Conservation (phyloP, 2,113 vertebrate genomes). For the Lethenteron reissneri region DNA sequence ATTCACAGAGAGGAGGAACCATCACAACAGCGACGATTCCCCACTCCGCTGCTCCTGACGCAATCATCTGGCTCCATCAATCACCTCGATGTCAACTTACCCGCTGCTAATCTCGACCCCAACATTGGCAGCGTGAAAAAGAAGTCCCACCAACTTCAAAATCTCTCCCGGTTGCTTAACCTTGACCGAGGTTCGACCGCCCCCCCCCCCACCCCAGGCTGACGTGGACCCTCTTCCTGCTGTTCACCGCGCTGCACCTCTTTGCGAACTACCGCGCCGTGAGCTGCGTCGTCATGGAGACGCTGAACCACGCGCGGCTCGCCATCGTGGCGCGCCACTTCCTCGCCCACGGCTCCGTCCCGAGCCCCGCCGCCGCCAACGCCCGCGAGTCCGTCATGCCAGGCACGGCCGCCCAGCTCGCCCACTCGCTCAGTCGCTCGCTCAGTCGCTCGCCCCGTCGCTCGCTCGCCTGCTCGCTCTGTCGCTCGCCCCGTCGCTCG, state of each 20-base stretch:
- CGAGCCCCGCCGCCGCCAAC: constrained; percentile 32
- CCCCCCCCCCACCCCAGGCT: constrained; percentile 20
- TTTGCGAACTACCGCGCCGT: constrained; percentile 63
- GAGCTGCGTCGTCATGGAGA: constrained; percentile 53
- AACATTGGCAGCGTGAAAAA: too few relatives aligned
- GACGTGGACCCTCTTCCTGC: constrained; percentile 30
- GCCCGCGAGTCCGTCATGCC: constrained; percentile 38
- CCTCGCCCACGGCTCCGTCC: constrained; percentile 21
- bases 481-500: not conserved
- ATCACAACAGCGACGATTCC: too few relatives aligned
- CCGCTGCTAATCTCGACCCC: too few relatives aligned
- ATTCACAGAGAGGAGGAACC: too few relatives aligned
- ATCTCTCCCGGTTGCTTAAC: too few relatives aligned
- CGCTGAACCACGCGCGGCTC: constrained; percentile 49
- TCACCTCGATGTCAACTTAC: too few relatives aligned
- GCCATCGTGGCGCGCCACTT: constrained; percentile 32
- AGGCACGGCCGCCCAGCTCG: constrained; percentile 19
- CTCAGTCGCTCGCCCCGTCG: not conserved
- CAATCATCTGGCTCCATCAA: too few relatives aligned
- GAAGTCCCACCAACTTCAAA: too few relatives aligned
- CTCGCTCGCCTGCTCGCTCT: not conserved
- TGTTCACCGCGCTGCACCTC: constrained; percentile 51
- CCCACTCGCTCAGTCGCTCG: too few relatives aligned
- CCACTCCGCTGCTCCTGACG: too few relatives aligned
- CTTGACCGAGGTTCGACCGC: too few relatives aligned